Base-by-base conservation (phyloP, 2,888 invertebrate genomes). In the Byasa hedistus region DNA sequence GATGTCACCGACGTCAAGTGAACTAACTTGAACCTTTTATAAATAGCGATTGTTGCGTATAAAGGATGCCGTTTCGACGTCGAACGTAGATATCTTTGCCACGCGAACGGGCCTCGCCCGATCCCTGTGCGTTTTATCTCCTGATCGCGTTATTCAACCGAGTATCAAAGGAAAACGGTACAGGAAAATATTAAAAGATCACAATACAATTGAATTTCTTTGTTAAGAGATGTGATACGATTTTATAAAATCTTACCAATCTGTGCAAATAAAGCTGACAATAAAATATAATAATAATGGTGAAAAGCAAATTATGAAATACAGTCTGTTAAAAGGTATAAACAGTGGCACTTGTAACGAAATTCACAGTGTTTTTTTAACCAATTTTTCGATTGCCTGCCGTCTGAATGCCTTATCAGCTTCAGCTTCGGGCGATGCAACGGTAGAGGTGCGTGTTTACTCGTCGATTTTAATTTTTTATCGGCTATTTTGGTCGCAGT, bases 101-200 rank as follows among this genome's bases (percentile, higher is more conserved):
- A 75, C 79, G 79, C 79, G 78, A 79, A 77, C 79, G 79, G 79
- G 78, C 71, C 75, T 75, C 73, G 77, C 78, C 72, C 81, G 80
- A 82, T 83, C 77, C 75, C 81, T 71, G 80, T 85, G 83, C 83
- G 84, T 87, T 87, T 88, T 87, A 88, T 89, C 86, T 87, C 84
- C 86, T 87, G 86, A 89, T 89, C 89, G 85, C 83, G 83, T 89
- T 87, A 88, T 87, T 88, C 87, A 88, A 78, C 83, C 84, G 83
- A 86, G 86, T 85, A 85, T 88, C 86, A 87, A 89, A 88, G 83
- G 80, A 86, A 88, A 88, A 87, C 82, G 82, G 79, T 81, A 81
- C 74, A 75, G 78, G 80, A 84, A 62, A 85, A 86, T 83, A 86
- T 86, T 84, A 84, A 82, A 83, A 81, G 84, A 81, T 79, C 80